Base-by-base conservation (phyloP, 30 jellyfish, hydroid and myxozoan species). In the Aurelia sp. region DNA sequence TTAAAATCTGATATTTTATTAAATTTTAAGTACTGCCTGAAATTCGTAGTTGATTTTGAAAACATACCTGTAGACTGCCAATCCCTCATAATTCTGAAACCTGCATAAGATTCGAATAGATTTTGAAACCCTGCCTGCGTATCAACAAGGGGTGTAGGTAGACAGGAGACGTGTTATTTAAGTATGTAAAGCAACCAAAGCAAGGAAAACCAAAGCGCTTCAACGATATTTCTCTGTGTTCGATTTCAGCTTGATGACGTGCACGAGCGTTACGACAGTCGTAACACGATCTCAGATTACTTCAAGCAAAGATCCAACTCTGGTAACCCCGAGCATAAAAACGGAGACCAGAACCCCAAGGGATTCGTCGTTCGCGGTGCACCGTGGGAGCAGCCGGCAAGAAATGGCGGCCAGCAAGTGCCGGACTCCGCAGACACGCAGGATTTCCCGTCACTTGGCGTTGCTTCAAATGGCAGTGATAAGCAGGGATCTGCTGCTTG, bases 301-400 rank as follows among this genome's bases (percentile, higher is more conserved):
- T 80, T 82, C 62, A 65, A 86, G 67, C 91, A 86, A 76, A 71
- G 60, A 59, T 61, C 93, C 44, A 74, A 78, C 71, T 44, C 87
- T 33, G 73, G 21, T 30, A 74, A 80, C 64, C 55, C 87, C 41
- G 63, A 15, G 22, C 86, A 75, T 48, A 78, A 74, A 9, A 76
- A 52, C 16, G 71, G 88, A 27, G 75, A 69, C 52, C 57, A 41
- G 63, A 81, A 80, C 78, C 60, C 80, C 76, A 63, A 38, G 21
- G 98, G 98, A 27, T 93, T 69, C 77, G 98, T 93, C 51, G 98
- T 93, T 51, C 89, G 90, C 47, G 98, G 74, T 59, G 98, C 98
- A 15, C 98, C 98, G 6, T 93, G 98, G 98, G 81, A 81, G 48
- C 76, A 60, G 76, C 51, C 74, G 4, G 63, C 72, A 44, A 48